Evolutionary conservation across 1,140 invertebrate species (phyloP), one percentile per base, ranked within the genome.

Genomic region (Trichoplusia ni): DNA sequence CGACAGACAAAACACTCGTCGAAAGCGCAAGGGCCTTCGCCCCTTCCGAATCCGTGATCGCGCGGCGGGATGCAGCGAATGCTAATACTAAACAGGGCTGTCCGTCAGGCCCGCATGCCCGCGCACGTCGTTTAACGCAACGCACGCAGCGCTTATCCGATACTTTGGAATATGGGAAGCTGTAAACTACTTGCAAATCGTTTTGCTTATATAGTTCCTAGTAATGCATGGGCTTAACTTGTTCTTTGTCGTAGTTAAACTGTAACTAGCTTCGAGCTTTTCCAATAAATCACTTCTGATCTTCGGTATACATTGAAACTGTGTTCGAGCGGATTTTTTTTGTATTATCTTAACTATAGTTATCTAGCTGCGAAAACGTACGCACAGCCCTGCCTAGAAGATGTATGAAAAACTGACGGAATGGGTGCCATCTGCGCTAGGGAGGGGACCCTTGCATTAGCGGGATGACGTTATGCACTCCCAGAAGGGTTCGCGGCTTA

Each of bases 391-490:
- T 69, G 44, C 25, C 27, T 47, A 59, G 47, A 56, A 23, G 13
- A 70, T 76, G 79, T 87, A 86, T 85, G 84, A 85, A 84, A 88
- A 87, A 81, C 84, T 76, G 60, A 51, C 64, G 71, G 75, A 71
- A 69, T 77, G 82, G 85, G 79, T 85, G 82, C 81, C 85, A 88
- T 88, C 84, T 88, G 85, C 74, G 82, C 14, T 75, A 74, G 78
- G 81, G 84, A 73, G 66, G 73, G 83, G 82, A 58, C 77, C 83
- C 81, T 82, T 84, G 84, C 87, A 90, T 90, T 90, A 90, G 80
- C 69, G 79, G 87, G 85, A 90, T 83, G 87, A 82, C 82, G 79
- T 90, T 90, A 90, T 90, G 84, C 85, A 87, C 81, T 85, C 81
- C 73, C 79, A 79, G 78, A 81, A 83, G 84, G 85, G 85, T 87